These are phyloP conservation scores for Sphaerodactylus townsendi DNA, from an alignment of 2,113 vertebrate genomes.

Conservation along the genomic window DNA sequence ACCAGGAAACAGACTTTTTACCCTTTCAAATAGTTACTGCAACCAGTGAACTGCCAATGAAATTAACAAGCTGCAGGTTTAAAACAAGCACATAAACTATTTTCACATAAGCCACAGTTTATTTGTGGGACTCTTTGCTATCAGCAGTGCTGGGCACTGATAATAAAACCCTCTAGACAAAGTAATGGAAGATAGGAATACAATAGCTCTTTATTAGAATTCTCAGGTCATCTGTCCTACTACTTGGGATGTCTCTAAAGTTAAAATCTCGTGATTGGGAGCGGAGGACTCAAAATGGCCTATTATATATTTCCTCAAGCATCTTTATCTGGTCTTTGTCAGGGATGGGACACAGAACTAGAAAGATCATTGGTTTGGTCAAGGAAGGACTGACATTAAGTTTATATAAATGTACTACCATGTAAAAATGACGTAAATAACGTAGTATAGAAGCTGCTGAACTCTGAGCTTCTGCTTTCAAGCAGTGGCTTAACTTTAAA, in stretches of 20 bases:
- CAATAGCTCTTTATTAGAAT: conserved; percentile 25
- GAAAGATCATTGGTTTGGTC: neutral
- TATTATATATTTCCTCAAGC: conserved; percentile 2
- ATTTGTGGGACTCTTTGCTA: conserved; percentile 1
- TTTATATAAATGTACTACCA: neutral
- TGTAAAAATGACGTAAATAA: neutral
- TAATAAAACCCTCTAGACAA: conserved; percentile 3
- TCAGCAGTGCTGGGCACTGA: conserved; percentile 10
- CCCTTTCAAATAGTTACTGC: conserved; percentile 19
- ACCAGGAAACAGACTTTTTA: conserved; percentile 10
- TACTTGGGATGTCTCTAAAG: conserved; percentile 14
- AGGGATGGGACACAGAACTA: neutral
- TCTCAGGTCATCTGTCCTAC: conserved; percentile 10
- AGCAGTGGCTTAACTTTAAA: neutral
- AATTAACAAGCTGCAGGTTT: conserved; percentile 27
- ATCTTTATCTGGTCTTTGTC: conserved; percentile 3
- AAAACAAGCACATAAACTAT: conserved; percentile 29
- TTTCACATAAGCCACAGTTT: conserved; percentile 11
- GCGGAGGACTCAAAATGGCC: neutral
- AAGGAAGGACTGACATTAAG: neutral
- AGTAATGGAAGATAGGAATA: conserved; percentile 25
- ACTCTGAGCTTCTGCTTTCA: neutral
- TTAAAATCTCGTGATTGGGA: conserved; percentile 1
- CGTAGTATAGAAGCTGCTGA: neutral
- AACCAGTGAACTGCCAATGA: conserved; percentile 25